These are phyloP conservation scores for Pomacea canaliculata DNA, from an alignment of 2,888 invertebrate genomes.

Conservation along the genomic window DNA sequence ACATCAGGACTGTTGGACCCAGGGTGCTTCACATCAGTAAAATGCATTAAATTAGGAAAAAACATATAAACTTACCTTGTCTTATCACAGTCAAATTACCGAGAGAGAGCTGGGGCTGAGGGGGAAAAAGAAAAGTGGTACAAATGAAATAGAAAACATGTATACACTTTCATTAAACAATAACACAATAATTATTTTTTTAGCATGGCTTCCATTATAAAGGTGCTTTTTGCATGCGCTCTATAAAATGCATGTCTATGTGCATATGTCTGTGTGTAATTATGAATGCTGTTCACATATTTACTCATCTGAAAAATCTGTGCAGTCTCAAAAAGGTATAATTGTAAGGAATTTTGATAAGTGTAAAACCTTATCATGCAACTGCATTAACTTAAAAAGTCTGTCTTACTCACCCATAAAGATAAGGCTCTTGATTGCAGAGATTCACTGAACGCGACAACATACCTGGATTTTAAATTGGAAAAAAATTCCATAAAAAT, in stretches of 20 bases:
- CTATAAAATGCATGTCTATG: neutral
- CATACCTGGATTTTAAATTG: slow-evolving; percentile 40
- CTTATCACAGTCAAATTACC: slow-evolving; percentile 2
- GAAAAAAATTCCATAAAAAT: neutral
- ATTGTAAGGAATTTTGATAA: neutral
- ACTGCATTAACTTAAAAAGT: too few species aligned
- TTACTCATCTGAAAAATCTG: neutral
- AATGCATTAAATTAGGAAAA: too few species aligned
- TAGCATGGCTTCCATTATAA: too few species aligned
- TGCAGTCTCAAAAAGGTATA: neutral
- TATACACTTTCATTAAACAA: too few species aligned
- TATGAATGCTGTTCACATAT: neutral
- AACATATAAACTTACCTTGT: slow-evolving; percentile 2
- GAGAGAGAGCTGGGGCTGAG: slow-evolving; percentile 16
- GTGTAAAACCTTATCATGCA: too few species aligned
- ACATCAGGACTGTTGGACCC: too few species aligned
- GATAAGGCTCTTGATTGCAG: slow-evolving; percentile 35
- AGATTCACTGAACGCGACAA: slow-evolving; percentile 50
- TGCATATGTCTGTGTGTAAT: neutral
- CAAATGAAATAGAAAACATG: neutral
- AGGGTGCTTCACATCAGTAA: too few species aligned
- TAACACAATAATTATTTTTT: too few species aligned
- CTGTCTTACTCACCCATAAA: slow-evolving; percentile 48
- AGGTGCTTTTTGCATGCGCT: too few species aligned
- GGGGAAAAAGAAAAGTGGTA: slow-evolving; percentile 4